Evolutionary conservation across 2,797 vertebrate species (phyloP).

Genomic region (Gouania willdenowi): DNA sequence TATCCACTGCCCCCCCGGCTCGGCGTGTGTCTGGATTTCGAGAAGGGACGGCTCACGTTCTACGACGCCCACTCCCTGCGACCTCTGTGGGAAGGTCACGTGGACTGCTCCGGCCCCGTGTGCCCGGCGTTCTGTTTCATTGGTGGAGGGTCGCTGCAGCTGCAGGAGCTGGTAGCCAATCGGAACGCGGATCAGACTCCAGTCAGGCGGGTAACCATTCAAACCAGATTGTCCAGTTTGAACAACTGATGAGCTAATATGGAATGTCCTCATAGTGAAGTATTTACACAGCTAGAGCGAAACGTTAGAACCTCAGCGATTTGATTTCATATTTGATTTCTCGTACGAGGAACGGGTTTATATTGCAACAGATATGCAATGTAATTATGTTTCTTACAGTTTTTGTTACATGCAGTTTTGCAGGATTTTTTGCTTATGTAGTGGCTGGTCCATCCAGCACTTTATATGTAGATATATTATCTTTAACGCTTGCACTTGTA

Average conservation of each 20-base stretch:
- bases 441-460: slow-evolving; percentile 50
- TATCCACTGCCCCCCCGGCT: slow-evolving; percentile 83
- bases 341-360: slow-evolving; percentile 66
- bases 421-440: slow-evolving; percentile 55
- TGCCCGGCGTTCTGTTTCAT: slow-evolving; percentile 97
- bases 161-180: slow-evolving; percentile 92
- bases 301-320: slow-evolving; percentile 65
- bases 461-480: slow-evolving; percentile 38
- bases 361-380: slow-evolving; percentile 74
- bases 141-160: slow-evolving; percentile 89
- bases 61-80: slow-evolving; percentile 93
- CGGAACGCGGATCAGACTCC: slow-evolving; percentile 76
- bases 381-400: slow-evolving; percentile 71
- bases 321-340: slow-evolving; percentile 71
- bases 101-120: slow-evolving; percentile 92
- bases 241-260: slow-evolving; percentile 49
- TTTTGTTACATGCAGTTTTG: slow-evolving; percentile 66
- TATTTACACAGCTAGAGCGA: slow-evolving; percentile 59
- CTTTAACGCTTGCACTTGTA: slow-evolving; percentile 58
- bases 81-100: slow-evolving; percentile 87
- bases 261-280: slow-evolving; percentile 55
- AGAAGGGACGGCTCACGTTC: slow-evolving; percentile 90
- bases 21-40: slow-evolving; percentile 93
- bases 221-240: slow-evolving; percentile 66
- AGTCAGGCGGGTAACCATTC: slow-evolving; percentile 77